Evolutionary conservation across 2,797 vertebrate species (phyloP).

Genomic region (Agapornis canus): DNA sequence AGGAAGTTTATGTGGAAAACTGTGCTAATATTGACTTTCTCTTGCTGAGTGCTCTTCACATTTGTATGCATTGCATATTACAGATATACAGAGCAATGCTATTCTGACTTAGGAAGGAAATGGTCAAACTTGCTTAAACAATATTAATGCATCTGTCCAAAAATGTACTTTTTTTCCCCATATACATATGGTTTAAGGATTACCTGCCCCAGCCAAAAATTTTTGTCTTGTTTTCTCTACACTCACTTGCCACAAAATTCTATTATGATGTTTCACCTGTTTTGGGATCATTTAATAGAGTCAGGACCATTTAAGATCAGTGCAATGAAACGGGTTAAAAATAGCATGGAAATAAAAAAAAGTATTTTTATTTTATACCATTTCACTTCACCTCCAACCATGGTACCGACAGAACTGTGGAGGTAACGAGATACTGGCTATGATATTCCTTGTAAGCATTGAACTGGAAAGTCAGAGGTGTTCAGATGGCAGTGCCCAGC

Average conservation of each 20-base stretch:
- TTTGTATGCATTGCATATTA: background rate
- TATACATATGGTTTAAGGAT: background rate
- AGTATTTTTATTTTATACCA: background rate
- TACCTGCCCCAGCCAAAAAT: background rate
- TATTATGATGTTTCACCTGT: background rate
- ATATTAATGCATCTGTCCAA: background rate
- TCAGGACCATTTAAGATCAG: background rate
- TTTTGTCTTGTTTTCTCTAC: background rate
- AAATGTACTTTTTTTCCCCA: accelerated
- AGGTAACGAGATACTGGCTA: background rate
- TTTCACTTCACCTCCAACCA: background rate
- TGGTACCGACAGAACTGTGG: background rate
- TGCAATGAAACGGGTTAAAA: background rate
- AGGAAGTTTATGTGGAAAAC: background rate
- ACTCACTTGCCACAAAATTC: background rate
- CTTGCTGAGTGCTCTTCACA: background rate
- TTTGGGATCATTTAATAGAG: background rate
- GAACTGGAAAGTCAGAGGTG: background rate
- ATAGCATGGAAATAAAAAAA: background rate
- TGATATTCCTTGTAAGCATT: background rate
- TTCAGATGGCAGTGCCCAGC: background rate
- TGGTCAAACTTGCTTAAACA: background rate
- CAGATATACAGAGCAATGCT: background rate
- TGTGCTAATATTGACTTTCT: background rate
- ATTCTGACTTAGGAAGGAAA: background rate